A percentile compares a stretch with the other conserved stretches of the same genome.
These are phyloP conservation scores for Phthorimaea operculella DNA, from an alignment of 1,140 invertebrate genomes.

Conservation along the genomic window DNA sequence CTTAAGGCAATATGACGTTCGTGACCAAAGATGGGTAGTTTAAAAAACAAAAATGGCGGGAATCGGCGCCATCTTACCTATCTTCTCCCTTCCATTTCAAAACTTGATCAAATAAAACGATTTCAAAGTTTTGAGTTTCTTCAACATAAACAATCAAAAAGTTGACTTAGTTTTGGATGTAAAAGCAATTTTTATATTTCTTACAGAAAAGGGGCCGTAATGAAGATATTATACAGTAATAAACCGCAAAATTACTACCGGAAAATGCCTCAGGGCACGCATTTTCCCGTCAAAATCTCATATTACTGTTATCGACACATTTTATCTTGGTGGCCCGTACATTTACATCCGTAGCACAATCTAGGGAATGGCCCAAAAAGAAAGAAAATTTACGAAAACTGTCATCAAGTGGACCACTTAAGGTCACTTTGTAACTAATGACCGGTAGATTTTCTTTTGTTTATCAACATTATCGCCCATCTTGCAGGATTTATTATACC, in stretches of 20 bases:
- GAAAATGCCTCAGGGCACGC: constrained; percentile 28
- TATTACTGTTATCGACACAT: constrained; percentile 28
- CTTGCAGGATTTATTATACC: too few relatives aligned
- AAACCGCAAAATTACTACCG: constrained; percentile 17
- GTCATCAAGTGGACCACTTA: constrained; percentile 20
- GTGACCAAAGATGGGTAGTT: constrained; percentile 43
- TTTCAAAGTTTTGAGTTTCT: too few relatives aligned
- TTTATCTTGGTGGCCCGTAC: constrained; percentile 24
- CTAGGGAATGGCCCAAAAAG: constrained; percentile 49
- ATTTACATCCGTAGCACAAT: constrained; percentile 44
- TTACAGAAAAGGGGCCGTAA: constrained; percentile 4
- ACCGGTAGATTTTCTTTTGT: too few relatives aligned
- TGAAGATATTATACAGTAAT: constrained; percentile 13
- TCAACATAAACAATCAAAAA: too few relatives aligned
- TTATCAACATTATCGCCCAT: too few relatives aligned
- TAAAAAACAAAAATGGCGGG: constrained; percentile 12
- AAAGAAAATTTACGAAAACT: constrained; percentile 53
- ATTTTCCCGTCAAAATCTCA: constrained; percentile 31
- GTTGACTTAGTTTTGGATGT: neutral
- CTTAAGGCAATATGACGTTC: constrained; percentile 34
- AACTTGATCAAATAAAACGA: too few relatives aligned
- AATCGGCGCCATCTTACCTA: constrained; percentile 16
- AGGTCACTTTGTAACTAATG: too few relatives aligned
- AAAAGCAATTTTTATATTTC: neutral
- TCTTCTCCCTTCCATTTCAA: neutral